Evolutionary conservation across 2,888 invertebrate genomes (phyloP), one percentile per base, ranked within the genome.

Genomic region (Thecocarcelia acutangulata): DNA sequence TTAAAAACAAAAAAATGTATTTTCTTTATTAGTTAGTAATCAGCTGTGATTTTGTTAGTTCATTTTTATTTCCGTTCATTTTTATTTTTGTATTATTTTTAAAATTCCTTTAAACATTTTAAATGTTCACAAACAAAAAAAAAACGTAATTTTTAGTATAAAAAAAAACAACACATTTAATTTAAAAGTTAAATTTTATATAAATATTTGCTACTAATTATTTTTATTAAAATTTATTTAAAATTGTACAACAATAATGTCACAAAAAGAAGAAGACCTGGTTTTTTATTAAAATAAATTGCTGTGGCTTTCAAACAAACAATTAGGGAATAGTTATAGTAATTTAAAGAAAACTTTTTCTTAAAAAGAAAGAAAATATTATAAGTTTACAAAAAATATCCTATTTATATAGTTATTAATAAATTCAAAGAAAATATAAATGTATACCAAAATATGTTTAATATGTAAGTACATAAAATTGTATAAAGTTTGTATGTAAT

Each of bases 291-390:
- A 73, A 63, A 52, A 78, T 54, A 52, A 40, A 69, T 73, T 83
- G 80, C 76, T 76, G 83, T 80, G 73, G 83, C 76, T 83, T 83
- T 77, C 24, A 70, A 76, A 78, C 79, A 66, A 69, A 33, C 9
- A 33, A 58, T 84, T 84, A 83, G 83, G 84, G 83, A 84, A 82
- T 82, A 80, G 59, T 80, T 72, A 21, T 82, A 74, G 64, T 64
- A 52, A 40, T 50, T 69, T 68, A 63, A 61, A 17, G 68, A 21
- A 40, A 40, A 58, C 48, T 48, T 72, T 66, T 70, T 54, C 28
- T 46, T 48, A 33, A 68, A 72, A 68, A 58, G 4, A 54, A 24
- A 66, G 28, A 66, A 12, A 13, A 19, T 37, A 33, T 33, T 19
- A 59, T 19, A 21, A 37, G n/a, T 52, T 61, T 52, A 58, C 11